phyloP scores from a whole-genome alignment of 2,797 vertebrate genomes.

The Neomorphus geoffroyi region DNA sequence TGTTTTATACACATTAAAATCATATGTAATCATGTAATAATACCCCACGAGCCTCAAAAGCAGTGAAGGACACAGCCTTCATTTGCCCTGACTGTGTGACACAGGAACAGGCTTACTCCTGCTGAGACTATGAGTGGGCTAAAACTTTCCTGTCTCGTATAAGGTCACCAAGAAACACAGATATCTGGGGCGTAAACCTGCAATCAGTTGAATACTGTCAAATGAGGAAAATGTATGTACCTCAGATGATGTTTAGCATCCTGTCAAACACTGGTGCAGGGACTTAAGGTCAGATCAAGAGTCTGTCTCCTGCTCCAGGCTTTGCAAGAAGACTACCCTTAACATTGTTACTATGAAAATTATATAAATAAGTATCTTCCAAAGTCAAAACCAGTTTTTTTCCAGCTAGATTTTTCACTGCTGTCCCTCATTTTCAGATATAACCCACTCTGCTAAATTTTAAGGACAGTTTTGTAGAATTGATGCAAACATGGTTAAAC shows the following conservation, averaged over 20 bases:
- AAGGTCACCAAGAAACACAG: conserved; percentile 2
- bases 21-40: no score
- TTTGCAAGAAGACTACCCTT: neutral
- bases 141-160: conserved; percentile 15
- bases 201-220: neutral
- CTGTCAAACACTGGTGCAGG: neutral
- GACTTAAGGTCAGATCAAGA: neutral
- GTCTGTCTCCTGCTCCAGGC: neutral
- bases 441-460: neutral
- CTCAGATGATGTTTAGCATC: neutral
- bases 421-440: neutral
- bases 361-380: neutral
- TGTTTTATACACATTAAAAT: conserved; percentile 1
- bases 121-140: neutral
- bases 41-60: neutral
- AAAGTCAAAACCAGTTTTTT: neutral
- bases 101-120: neutral
- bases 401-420: neutral
- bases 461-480: conserved; percentile 16
- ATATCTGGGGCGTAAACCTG: neutral
- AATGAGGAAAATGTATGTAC: neutral
- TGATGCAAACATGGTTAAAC: conserved; percentile 32
- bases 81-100: neutral
- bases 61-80: neutral
- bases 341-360: neutral